A percentile compares a stretch with the other conserved stretches of the same genome.
Evolutionary conservation across 2,888 invertebrate genomes (phyloP).

Genomic region (Eupithecia dodoneata): DNA sequence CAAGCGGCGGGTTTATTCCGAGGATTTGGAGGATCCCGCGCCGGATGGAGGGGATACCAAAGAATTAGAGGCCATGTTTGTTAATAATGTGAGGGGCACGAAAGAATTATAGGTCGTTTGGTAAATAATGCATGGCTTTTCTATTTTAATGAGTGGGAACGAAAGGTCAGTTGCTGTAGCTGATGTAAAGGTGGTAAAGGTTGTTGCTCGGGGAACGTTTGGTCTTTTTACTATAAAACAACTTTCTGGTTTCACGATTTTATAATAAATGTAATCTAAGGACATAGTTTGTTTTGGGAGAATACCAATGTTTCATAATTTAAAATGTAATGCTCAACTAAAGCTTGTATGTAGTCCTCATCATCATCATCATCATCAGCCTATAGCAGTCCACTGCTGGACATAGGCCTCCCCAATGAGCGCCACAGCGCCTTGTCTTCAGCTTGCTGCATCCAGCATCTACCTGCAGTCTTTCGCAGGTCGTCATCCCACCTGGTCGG

Average conservation of each 20-base stretch:
- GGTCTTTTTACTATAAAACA: background rate
- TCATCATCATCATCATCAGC: too few species aligned
- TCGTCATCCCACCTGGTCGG: too few species aligned
- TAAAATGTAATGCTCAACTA: too few species aligned
- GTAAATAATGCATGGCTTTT: slow-evolving; percentile 10
- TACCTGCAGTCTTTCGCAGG: too few species aligned
- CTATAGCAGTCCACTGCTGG: too few species aligned
- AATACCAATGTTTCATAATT: too few species aligned
- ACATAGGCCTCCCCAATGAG: too few species aligned
- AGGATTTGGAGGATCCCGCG: slow-evolving; percentile 70
- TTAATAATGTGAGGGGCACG: slow-evolving; percentile 51
- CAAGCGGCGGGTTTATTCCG: slow-evolving; percentile 75
- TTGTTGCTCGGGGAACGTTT: background rate
- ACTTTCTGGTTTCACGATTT: background rate
- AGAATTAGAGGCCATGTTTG: slow-evolving; percentile 68
- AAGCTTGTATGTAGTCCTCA: too few species aligned
- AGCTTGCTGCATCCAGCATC: too few species aligned
- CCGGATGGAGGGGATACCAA: slow-evolving; percentile 65
- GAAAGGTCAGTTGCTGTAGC: background rate
- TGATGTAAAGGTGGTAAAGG: background rate
- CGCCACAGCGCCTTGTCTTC: too few species aligned
- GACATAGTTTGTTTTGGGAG: background rate
- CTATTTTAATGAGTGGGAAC: background rate
- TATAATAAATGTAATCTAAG: background rate
- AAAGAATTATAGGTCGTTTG: slow-evolving; percentile 23